These are phyloP conservation scores for Chelidonichthys spinosus DNA, from an alignment of 2,797 vertebrate genomes.

Conservation along the genomic window DNA sequence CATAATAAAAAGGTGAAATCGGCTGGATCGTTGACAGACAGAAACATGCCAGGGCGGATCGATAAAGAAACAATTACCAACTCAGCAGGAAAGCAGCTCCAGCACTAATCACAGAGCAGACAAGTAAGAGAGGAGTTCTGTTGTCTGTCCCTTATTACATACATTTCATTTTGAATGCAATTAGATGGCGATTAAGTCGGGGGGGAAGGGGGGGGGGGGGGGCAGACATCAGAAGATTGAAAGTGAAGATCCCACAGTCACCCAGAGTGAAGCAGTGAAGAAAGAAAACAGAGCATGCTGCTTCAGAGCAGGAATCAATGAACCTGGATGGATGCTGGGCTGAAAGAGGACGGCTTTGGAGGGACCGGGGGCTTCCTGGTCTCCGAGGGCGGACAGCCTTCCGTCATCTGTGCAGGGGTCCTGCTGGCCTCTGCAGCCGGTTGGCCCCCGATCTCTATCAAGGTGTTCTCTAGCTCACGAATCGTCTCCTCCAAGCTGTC, in stretches of 20 bases:
- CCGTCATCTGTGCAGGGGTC: conserved; percentile 31
- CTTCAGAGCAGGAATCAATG: conserved; percentile 63
- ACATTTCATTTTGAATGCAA: conserved; percentile 61
- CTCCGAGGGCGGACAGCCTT: conserved; percentile 28
- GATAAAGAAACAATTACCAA: conserved; percentile 63
- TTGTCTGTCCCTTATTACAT: conserved; percentile 64
- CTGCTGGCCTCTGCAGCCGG: conserved; percentile 50
- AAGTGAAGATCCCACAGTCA: conserved; percentile 60
- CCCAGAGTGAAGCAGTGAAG: conserved; percentile 55
- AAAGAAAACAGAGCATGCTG: conserved; percentile 35
- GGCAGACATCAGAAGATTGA: conserved; percentile 76
- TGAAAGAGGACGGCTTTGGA: conserved; percentile 84
- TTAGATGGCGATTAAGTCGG: conserved; percentile 50
- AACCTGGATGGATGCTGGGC: conserved; percentile 81
- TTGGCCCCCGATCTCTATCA: conserved; percentile 88
- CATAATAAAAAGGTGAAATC: conserved; percentile 35
- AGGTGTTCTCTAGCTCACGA: conserved; percentile 90
- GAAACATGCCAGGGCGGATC: conserved; percentile 52
- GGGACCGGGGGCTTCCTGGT: conserved; percentile 84
- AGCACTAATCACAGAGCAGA: conserved; percentile 54
- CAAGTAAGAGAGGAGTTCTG: conserved; percentile 59
- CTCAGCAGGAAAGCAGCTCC: conserved; percentile 58
- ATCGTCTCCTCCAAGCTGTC: conserved; percentile 96
- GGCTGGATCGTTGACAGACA: conserved; percentile 30
- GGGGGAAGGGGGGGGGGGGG: conserved; percentile 67